Percentiles rank a stretch among this genome's conserved stretches.
These are phyloP conservation scores for Kradibia gibbosae DNA, from an alignment of 1,140 invertebrate genomes.

Conservation along the genomic window DNA sequence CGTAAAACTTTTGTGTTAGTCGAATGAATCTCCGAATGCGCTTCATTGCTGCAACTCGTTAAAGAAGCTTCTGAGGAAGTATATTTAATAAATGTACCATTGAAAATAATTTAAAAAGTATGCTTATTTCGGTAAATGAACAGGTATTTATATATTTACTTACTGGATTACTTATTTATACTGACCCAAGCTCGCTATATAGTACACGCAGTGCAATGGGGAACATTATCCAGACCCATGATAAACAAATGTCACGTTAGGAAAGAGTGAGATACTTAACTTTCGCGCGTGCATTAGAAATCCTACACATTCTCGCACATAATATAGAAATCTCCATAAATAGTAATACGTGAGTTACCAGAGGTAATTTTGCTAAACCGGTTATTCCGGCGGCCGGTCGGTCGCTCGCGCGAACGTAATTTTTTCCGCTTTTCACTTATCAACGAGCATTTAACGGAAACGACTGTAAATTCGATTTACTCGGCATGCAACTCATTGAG, in stretches of 20 bases:
- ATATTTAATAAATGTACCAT: neutral
- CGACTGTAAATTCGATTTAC: slow-evolving; percentile 2
- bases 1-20: too few species aligned
- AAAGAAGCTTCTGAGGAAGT: too few species aligned
- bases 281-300: neutral
- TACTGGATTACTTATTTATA: too few species aligned
- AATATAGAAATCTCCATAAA: neutral
- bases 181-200: too few species aligned
- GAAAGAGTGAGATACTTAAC: neutral
- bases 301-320: too few species aligned
- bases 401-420: neutral
- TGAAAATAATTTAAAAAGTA: neutral
- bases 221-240: neutral
- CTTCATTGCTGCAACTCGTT: too few species aligned
- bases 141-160: neutral
- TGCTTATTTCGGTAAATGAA: neutral
- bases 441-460: neutral
- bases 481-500: neutral
- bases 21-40: too few species aligned
- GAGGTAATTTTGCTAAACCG: neutral
- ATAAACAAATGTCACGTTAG: neutral
- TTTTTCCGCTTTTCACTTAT: neutral
- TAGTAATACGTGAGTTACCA: neutral
- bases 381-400: too few species aligned
- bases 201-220: neutral